Evolutionary conservation across 2,113 vertebrate species (phyloP), one percentile per base, ranked within the genome.

Genomic region (Limanda limanda): DNA sequence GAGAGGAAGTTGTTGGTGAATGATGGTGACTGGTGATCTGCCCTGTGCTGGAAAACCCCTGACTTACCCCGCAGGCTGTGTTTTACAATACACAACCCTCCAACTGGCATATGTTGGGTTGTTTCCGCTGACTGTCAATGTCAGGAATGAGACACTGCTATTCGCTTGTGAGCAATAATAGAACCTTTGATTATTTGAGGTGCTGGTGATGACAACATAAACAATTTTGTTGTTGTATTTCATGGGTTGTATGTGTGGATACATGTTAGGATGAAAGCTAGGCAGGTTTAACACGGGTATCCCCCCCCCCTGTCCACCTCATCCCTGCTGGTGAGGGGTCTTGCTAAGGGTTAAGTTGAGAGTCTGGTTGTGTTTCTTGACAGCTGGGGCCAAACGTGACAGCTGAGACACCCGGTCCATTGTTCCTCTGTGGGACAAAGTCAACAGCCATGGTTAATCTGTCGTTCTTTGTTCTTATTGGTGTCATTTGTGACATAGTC

Each of bases 11-110:
- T 72, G 65, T 20, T 73, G 31, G 31, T 31, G 71, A 80, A 62
- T 82, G 69, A 42, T 37, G 48, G 52, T 82, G 69, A 42, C 45
- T 54, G 52, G 37, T 40, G 7, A 60, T 75, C 62, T 78, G 14
- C 54, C 42, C 45, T 14, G 18, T 72, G 67, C 76, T 91, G 84
- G 88, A 88, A 91, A 91, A 7, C 77, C 85, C 88, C 90, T 20
- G 45, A 81, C 56, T 86, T 82, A 8, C 83, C 86, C 82, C 56
- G 62, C 59, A 61, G n/a, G 55, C 37, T 57, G 14, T 40, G 4
- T 56, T 69, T 71, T 47, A 64, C 45, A 55, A 25, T 21, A 35
- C 51, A 45, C 35, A 35, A 55, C 45, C 20, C 1, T 11, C 21
- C n/a, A 42, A 73, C 21, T 21, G 52, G 18, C 14, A 55, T 11